These are phyloP conservation scores for Cliona cf. orientalis DNA, from an alignment of 37 sponge, comb jelly and placozoan species.

Conservation along the genomic window DNA sequence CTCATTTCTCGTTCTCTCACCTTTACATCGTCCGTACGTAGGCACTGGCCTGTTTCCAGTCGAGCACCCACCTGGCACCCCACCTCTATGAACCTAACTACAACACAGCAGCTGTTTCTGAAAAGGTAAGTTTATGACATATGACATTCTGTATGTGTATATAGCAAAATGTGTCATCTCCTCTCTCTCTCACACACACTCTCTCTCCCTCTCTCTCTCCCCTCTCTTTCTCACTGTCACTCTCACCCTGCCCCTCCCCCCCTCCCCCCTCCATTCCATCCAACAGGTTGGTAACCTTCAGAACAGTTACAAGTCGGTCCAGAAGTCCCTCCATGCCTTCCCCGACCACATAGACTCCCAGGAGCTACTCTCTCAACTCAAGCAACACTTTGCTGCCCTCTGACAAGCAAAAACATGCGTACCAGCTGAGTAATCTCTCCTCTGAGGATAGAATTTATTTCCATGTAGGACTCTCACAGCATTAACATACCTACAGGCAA, in stretches of 20 bases:
- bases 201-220: background rate
- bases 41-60: slow-evolving; percentile 91
- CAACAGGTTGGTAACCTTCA: slow-evolving; percentile 89
- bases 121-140: slow-evolving; percentile 75
- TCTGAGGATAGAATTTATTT: no score
- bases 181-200: background rate
- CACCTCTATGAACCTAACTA: slow-evolving; percentile 95
- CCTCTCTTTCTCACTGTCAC: background rate
- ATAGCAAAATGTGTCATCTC: no score
- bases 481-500: no score
- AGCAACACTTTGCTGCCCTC: slow-evolving; percentile 89
- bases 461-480: no score
- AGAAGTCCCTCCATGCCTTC: slow-evolving; percentile 78
- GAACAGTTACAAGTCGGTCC: slow-evolving; percentile 80
- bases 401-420: no score
- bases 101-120: slow-evolving; percentile 83
- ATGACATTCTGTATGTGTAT: background rate
- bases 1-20: no score
- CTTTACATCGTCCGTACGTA: no score
- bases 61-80: slow-evolving; percentile 60
- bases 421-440: no score
- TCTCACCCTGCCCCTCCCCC: background rate
- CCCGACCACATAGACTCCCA: slow-evolving; percentile 91
- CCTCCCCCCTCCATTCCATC: background rate
- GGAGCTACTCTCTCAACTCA: slow-evolving; percentile 83